Percentiles rank a stretch among this genome's conserved stretches.
Conservation (phyloP, 1,140 invertebrate species). For the Steinernema khuongi region DNA sequence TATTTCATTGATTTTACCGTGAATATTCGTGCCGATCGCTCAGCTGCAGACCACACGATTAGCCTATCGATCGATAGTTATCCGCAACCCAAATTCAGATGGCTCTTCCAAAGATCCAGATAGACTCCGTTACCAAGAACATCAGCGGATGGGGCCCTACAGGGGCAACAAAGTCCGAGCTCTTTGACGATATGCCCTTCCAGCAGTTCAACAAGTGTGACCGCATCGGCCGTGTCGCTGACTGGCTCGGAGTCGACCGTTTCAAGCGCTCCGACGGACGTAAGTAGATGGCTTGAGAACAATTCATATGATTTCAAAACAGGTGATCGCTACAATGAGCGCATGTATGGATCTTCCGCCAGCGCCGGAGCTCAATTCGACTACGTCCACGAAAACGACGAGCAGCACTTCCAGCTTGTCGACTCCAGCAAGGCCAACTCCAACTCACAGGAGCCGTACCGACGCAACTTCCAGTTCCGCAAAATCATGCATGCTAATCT, state of each 20-base stretch:
- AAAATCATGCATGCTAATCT: slow-evolving; percentile 51
- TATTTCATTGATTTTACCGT: too few species aligned
- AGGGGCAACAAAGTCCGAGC: slow-evolving; percentile 10
- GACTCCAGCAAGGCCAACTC: slow-evolving; percentile 25
- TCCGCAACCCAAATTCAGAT: too few species aligned
- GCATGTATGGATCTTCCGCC: slow-evolving; percentile 56
- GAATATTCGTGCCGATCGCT: too few species aligned
- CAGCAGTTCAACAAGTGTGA: slow-evolving; percentile 58
- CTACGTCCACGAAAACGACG: slow-evolving; percentile 57
- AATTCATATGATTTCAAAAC: slow-evolving; percentile 26
- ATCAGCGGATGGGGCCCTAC: slow-evolving; percentile 47
- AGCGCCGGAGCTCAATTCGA: slow-evolving; percentile 56
- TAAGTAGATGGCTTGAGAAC: slow-evolving; percentile 41
- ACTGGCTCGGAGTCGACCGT: slow-evolving; percentile 58
- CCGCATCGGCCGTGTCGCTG: slow-evolving; percentile 55
- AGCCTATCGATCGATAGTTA: too few species aligned
- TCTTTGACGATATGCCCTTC: slow-evolving; percentile 50
- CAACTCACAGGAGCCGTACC: slow-evolving; percentile 17
- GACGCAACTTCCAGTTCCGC: slow-evolving; percentile 35
- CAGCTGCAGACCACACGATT: too few species aligned
- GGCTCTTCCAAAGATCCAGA: slow-evolving; percentile 43
- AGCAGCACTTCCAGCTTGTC: slow-evolving; percentile 54
- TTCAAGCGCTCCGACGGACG: slow-evolving; percentile 26
- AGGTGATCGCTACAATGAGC: slow-evolving; percentile 57
- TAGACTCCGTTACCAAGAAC: slow-evolving; percentile 40